A percentile compares a stretch with the other conserved stretches of the same genome.
Conservation (phyloP, 2,888 invertebrate genomes). For the Prionchulus punctatus region DNA sequence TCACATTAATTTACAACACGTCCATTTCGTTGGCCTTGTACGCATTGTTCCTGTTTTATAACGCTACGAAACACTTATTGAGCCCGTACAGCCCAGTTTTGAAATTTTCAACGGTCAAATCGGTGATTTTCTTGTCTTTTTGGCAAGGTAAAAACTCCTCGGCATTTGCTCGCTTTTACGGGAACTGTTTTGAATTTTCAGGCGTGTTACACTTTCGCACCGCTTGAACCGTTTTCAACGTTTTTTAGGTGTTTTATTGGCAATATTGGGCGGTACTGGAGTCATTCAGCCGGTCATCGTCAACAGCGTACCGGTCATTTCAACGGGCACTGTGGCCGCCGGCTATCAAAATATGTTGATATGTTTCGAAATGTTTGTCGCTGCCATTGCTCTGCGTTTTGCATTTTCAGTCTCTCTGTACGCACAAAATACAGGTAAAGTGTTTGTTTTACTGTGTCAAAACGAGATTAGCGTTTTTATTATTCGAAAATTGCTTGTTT, state of each 20-base stretch:
- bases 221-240: neutral
- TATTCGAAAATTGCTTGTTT: too few species aligned
- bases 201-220: neutral
- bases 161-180: neutral
- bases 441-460: neutral
- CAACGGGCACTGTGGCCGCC: constrained; percentile 83
- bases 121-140: constrained; percentile 96
- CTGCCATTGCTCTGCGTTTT: constrained; percentile 83
- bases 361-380: constrained; percentile 97
- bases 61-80: constrained; percentile 84
- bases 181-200: neutral
- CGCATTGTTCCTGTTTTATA: constrained; percentile 92
- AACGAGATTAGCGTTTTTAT: too few species aligned
- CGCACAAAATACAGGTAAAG: constrained; percentile 20
- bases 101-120: constrained; percentile 97
- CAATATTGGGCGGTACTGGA: constrained; percentile 86
- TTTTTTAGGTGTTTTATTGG: constrained; percentile 68
- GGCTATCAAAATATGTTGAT: constrained; percentile 99
- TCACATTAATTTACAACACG: constrained; percentile 93
- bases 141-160: constrained; percentile 75
- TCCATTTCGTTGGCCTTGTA: constrained; percentile 91
- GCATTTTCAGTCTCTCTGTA: constrained; percentile 61
- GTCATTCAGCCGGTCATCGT: constrained; percentile 77
- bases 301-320: constrained; percentile 49
- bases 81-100: constrained; percentile 94